These are phyloP conservation scores for Taurulus bubalis DNA, from an alignment of 2,113 vertebrate species.

Conservation along the genomic window DNA sequence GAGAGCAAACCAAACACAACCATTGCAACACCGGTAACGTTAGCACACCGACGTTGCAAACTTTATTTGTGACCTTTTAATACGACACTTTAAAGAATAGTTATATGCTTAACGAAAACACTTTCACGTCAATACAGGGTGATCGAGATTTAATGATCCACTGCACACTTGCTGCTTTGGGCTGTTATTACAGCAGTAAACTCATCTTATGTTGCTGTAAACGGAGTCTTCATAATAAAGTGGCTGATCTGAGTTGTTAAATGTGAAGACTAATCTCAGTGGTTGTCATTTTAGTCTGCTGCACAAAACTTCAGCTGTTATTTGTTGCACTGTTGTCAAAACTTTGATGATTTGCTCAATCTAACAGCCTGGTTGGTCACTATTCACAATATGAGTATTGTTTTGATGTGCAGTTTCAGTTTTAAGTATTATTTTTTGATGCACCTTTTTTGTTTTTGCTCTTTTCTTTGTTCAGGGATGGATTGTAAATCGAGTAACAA, in stretches of 20 bases:
- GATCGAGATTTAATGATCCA: not conserved
- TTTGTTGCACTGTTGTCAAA: not conserved
- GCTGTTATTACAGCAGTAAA: slow-evolving; percentile 4
- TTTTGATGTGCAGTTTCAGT: not conserved
- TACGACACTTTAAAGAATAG: not conserved
- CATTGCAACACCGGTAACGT: not conserved
- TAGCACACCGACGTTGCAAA: not conserved
- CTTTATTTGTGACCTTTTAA: not conserved
- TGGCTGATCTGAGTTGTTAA: not conserved
- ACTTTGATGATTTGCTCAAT: not conserved
- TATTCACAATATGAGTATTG: not conserved
- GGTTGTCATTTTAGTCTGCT: not conserved
- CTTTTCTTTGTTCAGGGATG: slow-evolving; percentile 83
- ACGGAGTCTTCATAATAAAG: no score
- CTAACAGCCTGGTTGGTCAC: not conserved
- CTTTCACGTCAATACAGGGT: not conserved
- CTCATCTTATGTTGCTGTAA: not conserved
- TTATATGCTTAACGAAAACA: accelerated
- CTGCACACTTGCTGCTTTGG: not conserved
- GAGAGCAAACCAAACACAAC: slow-evolving; percentile 72
- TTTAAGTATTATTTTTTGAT: not conserved
- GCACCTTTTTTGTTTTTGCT: slow-evolving; percentile 10
- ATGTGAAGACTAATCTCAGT: not conserved
- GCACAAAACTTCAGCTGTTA: not conserved
- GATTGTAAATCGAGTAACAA: slow-evolving; percentile 86